Evolutionary conservation across 2,888 invertebrate genomes (phyloP).

Genomic region (Parochlus steinenii): DNA sequence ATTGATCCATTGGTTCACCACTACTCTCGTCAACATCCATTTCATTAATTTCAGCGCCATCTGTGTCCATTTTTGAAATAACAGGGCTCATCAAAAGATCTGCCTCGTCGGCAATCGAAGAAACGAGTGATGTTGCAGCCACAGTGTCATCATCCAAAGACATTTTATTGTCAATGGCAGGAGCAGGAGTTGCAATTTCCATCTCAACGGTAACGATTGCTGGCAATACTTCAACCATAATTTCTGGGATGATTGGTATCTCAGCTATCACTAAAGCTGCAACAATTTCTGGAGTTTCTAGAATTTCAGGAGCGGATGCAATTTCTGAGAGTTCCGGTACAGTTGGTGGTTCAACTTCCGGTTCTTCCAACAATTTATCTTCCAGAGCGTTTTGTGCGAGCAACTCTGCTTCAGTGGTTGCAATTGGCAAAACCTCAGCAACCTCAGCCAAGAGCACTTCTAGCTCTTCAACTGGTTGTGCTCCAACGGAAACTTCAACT

Average conservation of each 20-base stretch:
- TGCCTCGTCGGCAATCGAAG: conserved; percentile 20
- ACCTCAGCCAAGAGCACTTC: not conserved
- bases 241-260: no score
- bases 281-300: not conserved
- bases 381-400: not conserved
- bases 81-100: conserved; percentile 17
- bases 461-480: not conserved
- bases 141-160: conserved; percentile 9
- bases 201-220: no score
- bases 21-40: no score
- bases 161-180: conserved; percentile 1
- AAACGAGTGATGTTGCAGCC: conserved; percentile 1
- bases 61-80: conserved; percentile 24
- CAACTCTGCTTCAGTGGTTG: not conserved
- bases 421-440: not conserved
- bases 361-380: not conserved
- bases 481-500: not conserved
- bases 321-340: not conserved
- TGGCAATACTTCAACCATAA: no score
- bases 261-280: no score
- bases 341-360: not conserved
- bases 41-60: conserved; percentile 18
- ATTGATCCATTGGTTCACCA: no score
- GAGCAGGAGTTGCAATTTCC: conserved; percentile 5
- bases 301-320: not conserved